Evolutionary conservation across 2,113 vertebrate genomes (phyloP), one percentile per base, ranked within the genome.

Genomic region (Antechinus stuartii): DNA sequence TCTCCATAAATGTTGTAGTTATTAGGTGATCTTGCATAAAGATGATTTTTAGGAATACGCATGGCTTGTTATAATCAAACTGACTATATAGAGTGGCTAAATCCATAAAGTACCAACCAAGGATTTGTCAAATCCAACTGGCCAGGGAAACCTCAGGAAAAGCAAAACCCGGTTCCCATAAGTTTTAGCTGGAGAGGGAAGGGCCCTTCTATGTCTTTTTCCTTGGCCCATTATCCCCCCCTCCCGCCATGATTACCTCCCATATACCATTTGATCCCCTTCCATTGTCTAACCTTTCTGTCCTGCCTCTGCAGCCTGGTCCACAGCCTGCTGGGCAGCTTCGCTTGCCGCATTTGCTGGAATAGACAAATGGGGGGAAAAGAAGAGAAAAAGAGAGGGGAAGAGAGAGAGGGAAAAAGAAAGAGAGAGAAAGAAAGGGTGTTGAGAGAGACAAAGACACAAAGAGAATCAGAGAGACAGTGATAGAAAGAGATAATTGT

Each of bases 251-350:
- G 11, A 57, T 61, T 76, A 5, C 61, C 35, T 76, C n/a, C 19
- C n/a, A 42, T 84, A n/a, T 14, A 19, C n/a, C 19, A 42, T 84
- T 84, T 84, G n/a, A 42, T 42, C 68, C 68, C 68, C 68, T 84
- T 11, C 68, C n/a, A 42, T 84, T 84, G 35, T 90, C 90, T 52
- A 9, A 90, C 90, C 90, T 90, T 90, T 90, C 90, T 90, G 90
- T 50, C 90, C 90, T 12, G 90, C 90, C 5, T 90, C 90, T 52
- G 90, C 22, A 2, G 90, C 47, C 90, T 90, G 90, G 90, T 90
- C 25, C 47, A 50, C 90, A 30, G 27, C 47, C 90, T 90, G 23
- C n/a, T 90, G 90, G 25, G 47, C 47, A 47, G 90, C 10, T 22
- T 50, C 46, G 27, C 24, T 1, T 90, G 90, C 90, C 19, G 47